These are phyloP conservation scores for Syrrhaptes paradoxus DNA, from an alignment of 2,113 vertebrate species.

Conservation along the genomic window DNA sequence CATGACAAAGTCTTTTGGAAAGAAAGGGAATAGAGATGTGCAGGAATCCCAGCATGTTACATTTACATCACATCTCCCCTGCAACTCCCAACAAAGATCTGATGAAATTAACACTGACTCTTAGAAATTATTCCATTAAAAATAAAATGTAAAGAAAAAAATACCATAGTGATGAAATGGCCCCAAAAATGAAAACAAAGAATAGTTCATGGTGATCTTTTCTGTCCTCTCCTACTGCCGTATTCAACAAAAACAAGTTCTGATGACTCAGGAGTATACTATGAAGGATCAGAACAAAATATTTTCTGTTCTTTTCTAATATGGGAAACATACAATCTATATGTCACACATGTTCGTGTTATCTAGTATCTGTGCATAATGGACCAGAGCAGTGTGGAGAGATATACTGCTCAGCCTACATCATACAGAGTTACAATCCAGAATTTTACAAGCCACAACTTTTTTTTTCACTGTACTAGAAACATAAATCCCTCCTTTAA, in stretches of 20 bases:
- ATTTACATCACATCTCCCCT: neutral
- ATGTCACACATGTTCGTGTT: neutral
- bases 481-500: neutral
- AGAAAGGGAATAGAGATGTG: neutral
- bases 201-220: neutral
- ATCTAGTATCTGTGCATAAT: neutral
- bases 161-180: neutral
- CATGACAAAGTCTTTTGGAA: neutral
- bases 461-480: neutral
- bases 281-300: neutral
- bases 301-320: neutral
- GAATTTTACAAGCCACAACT: neutral
- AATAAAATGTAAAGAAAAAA: neutral
- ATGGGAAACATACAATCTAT: neutral
- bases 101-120: neutral
- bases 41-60: neutral
- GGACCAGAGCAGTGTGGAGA: neutral
- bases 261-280: neutral
- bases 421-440: neutral
- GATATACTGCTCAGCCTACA: neutral
- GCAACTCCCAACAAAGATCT: neutral
- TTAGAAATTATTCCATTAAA: neutral
- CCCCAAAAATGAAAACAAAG: fast-evolving
- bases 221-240: neutral
- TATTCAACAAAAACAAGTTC: neutral